Evolutionary conservation across 2,797 vertebrate species (phyloP), one percentile per base, ranked within the genome.

Genomic region (Malacoctenus gilli): DNA sequence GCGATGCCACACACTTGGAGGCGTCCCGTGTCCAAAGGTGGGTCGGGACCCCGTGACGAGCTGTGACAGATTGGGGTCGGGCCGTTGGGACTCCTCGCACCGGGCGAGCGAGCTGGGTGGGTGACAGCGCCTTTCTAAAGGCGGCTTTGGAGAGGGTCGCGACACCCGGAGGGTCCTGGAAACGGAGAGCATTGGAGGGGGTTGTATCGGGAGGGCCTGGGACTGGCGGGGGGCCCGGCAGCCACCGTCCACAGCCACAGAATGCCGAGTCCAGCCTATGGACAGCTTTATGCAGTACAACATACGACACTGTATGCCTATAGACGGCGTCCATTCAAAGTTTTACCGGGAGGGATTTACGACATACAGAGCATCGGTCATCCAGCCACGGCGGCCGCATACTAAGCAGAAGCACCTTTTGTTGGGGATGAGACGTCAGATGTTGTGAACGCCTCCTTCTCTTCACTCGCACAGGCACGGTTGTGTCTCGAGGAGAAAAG

Each of bases 11-110:
- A 77, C 76, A 82, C 76, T 83, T 74, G 32, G 71, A 57, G 49
- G 70, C 54, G 43, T 44, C 70, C 47, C 43, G 41, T 60, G 57
- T 75, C 61, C 68, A 61, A 79, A 68, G 68, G 69, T 79, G 77
- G 82, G 81, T 83, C 59, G 63, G 79, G 82, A 87, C 77, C 80
- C 58, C n/a, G 36, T 84, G 85, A 87, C 56, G 79, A 73, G 70
- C 80, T 64, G 74, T 87, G 88, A 89, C 88, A 89, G 88, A 89
- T 89, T 87, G 82, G 73, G 85, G 81, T 86, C 64, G 55, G 79
- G 71, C 50, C 22, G 10, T 72, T 84, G 82, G n/a, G 80, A 61
- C 63, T 79, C 51, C 52, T 42, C 75, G 74, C 72, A 63, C 73
- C 63, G 68, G 72, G 62, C 51, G 54, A 68, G 73, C 71, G 44